A percentile compares a stretch with the other conserved stretches of the same genome.
Conservation (phyloP, 2,888 invertebrate species). For the Acanthosepion pharaonis region DNA sequence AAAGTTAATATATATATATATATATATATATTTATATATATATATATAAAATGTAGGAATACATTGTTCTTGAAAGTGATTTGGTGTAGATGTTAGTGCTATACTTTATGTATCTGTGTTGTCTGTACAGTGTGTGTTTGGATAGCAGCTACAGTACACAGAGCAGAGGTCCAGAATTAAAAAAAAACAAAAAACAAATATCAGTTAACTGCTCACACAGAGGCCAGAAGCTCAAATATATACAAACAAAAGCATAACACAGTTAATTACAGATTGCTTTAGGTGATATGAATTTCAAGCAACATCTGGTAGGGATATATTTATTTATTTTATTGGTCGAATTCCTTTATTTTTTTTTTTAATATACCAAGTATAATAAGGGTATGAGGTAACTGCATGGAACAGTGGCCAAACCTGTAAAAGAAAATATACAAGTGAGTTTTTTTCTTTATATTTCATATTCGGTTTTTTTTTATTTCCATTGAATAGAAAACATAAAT, state of each 20-base stretch:
- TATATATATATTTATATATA: too few species aligned
- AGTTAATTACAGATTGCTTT: background rate
- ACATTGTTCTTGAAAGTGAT: conserved; percentile 20
- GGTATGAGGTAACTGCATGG: background rate
- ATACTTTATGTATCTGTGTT: conserved; percentile 9
- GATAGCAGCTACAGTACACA: background rate
- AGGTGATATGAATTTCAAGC: background rate
- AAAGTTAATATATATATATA: background rate
- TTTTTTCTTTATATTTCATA: background rate
- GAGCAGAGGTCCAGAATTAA: background rate
- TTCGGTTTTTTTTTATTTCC: background rate
- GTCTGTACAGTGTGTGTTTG: conserved; percentile 4
- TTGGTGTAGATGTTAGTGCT: background rate
- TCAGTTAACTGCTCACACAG: background rate
- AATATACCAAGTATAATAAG: background rate
- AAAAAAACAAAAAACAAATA: too few species aligned
- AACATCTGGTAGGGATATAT: background rate
- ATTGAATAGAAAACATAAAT: background rate
- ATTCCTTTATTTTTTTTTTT: background rate
- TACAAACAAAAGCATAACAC: conserved; percentile 12
- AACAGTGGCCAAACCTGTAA: background rate
- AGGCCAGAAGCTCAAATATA: background rate
- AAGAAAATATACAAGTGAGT: background rate
- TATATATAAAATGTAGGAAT: background rate
- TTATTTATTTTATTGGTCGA: background rate